Evolutionary conservation across 2,113 vertebrate genomes (phyloP).

Genomic region (Ascaphus truei): DNA sequence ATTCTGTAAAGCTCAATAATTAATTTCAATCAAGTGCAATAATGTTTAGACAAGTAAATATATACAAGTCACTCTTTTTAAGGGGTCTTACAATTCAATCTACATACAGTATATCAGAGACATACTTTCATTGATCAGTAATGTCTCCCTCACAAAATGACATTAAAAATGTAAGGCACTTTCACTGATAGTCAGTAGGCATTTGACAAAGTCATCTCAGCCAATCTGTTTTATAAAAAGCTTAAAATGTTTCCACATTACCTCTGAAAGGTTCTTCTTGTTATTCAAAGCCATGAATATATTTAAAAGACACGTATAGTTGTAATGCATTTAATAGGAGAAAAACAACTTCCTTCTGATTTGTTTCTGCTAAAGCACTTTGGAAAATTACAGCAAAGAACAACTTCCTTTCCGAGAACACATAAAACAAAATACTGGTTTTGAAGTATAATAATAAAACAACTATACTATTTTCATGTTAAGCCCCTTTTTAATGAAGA

Average conservation of each 20-base stretch:
- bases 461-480: conserved; percentile 68
- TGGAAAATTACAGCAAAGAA: conserved; percentile 70
- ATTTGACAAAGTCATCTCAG: conserved; percentile 73
- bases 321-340: conserved; percentile 74
- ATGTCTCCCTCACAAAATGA: conserved; percentile 66
- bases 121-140: conserved; percentile 63
- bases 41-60: conserved; percentile 50
- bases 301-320: conserved; percentile 73
- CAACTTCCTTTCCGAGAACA: conserved; percentile 72
- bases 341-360: conserved; percentile 66
- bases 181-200: conserved; percentile 72
- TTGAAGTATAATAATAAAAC: conserved; percentile 82
- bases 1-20: too few relatives aligned
- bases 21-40: too few relatives aligned
- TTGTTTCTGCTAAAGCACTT: conserved; percentile 67
- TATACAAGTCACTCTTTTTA: conserved; percentile 46
- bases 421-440: conserved; percentile 78
- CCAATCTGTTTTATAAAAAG: conserved; percentile 76
- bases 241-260: conserved; percentile 79
- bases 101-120: conserved; percentile 60
- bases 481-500: conserved; percentile 79
- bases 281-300: conserved; percentile 82
- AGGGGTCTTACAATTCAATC: conserved; percentile 58
- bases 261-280: conserved; percentile 78
- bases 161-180: conserved; percentile 71